Evolutionary conservation across 2,113 vertebrate species (phyloP).

Genomic region (Podarcis muralis): DNA sequence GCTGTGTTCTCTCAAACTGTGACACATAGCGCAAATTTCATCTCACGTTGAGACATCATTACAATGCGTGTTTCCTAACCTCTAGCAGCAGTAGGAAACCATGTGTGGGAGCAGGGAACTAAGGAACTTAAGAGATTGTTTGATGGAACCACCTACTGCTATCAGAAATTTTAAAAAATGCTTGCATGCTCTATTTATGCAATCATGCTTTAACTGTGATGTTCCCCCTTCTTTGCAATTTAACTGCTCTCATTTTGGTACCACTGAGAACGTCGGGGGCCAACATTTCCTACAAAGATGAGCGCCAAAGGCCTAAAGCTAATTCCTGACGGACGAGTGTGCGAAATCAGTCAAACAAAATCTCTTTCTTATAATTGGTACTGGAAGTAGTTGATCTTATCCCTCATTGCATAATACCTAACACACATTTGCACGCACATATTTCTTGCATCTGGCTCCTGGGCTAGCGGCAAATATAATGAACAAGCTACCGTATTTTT

Average conservation of each 20-base stretch:
- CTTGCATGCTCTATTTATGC: neutral
- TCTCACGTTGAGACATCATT: neutral
- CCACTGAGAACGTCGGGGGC: neutral
- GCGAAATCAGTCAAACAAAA: neutral
- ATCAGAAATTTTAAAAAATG: neutral
- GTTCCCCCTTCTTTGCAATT: neutral
- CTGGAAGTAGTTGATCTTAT: neutral
- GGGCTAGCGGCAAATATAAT: neutral
- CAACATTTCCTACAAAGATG: neutral
- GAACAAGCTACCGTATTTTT: neutral
- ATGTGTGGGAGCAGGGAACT: neutral
- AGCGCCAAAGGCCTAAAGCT: neutral
- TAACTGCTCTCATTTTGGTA: neutral
- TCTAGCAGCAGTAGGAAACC: neutral
- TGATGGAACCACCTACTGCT: neutral
- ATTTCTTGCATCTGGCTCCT: neutral
- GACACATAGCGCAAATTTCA: neutral
- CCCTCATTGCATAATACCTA: neutral
- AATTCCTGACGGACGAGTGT: neutral
- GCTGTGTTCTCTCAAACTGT: neutral
- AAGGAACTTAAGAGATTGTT: neutral
- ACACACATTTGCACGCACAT: accelerated
- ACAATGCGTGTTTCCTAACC: neutral
- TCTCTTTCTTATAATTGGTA: neutral
- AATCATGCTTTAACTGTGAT: neutral